Conservation (phyloP, 1,140 invertebrate species). For the Lucilia cuprina region DNA sequence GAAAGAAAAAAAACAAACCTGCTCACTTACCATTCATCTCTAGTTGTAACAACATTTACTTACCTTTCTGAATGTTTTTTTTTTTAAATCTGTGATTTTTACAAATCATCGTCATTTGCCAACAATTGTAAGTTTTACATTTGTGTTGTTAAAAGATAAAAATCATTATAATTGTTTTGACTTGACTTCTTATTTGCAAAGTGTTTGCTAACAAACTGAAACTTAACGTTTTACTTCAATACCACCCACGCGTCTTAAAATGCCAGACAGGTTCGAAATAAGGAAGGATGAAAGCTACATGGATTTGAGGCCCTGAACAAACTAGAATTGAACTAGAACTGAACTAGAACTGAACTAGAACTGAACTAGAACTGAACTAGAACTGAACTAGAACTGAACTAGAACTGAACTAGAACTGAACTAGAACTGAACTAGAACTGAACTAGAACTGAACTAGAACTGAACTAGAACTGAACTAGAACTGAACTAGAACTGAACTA, state of each 20-base stretch:
- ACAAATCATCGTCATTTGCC: not conserved
- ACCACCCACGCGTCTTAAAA: not conserved
- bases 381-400: too few relatives aligned
- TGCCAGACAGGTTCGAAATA: not conserved
- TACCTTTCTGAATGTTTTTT: not conserved
- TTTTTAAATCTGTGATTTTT: not conserved
- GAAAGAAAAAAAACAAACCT: not conserved
- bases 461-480: too few relatives aligned
- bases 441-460: too few relatives aligned
- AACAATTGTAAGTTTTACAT: not conserved
- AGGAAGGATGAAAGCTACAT: not conserved
- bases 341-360: too few relatives aligned
- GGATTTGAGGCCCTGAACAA: not conserved
- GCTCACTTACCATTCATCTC: not conserved
- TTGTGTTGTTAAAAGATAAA: not conserved
- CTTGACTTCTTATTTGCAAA: not conserved
- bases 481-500: too few relatives aligned
- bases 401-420: too few relatives aligned
- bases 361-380: too few relatives aligned
- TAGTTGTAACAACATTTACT: not conserved
- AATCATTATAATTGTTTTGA: conserved; percentile 12
- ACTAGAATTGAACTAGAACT: too few relatives aligned
- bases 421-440: too few relatives aligned
- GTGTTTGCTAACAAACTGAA: not conserved
- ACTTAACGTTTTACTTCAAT: not conserved